Evolutionary conservation across 1,140 invertebrate species (phyloP), one percentile per base, ranked within the genome.

Genomic region (Probaryconus sp.): DNA sequence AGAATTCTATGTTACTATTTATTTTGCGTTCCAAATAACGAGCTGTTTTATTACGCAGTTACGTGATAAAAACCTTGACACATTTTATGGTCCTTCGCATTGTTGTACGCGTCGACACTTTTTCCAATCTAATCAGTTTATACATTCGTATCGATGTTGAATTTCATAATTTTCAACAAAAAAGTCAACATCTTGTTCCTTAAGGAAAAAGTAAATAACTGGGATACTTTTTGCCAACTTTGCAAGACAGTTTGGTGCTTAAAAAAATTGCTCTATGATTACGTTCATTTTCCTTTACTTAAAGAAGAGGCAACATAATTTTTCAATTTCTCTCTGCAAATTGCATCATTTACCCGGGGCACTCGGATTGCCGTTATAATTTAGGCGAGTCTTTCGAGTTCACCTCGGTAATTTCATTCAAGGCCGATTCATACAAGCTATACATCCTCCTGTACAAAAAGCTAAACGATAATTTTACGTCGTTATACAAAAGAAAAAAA

Each of bases 61-160:
- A 17, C 14, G 13, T 31, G 33, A 56, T 21, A 14, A 45, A 58
- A 50, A 68, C 53, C 53, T 68, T 68, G 65, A 69, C 65, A 53
- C 17, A 45, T 69, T 69, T 69, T 43, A 43, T 31, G 45, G 13
- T 50, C 20, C 35, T 68, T 42, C 43, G 45, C 17, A 35, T 60
- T 51, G 33, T 47, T 65, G 31, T 42, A 48, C 17, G 40, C 55
- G 45, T 43, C 18, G 11, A 40, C 31, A 26, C 28, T 68, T 60
- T 56, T 69, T 60, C 45, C 65, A 58, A 50, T 28, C 30, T 60
- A 68, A 58, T 68, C 50, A 68, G 28, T 68, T 58, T 50, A 42
- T n/a, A n/a, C n/a, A n/a, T n/a, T n/a, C n/a, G n/a, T n/a, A n/a
- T n/a, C n/a, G n/a, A n/a, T n/a, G n/a, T n/a, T n/a, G n/a, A n/a